These are phyloP conservation scores for Galaxea fascicularis DNA, from an alignment of 92 coral and sea anemone species.

Conservation along the genomic window DNA sequence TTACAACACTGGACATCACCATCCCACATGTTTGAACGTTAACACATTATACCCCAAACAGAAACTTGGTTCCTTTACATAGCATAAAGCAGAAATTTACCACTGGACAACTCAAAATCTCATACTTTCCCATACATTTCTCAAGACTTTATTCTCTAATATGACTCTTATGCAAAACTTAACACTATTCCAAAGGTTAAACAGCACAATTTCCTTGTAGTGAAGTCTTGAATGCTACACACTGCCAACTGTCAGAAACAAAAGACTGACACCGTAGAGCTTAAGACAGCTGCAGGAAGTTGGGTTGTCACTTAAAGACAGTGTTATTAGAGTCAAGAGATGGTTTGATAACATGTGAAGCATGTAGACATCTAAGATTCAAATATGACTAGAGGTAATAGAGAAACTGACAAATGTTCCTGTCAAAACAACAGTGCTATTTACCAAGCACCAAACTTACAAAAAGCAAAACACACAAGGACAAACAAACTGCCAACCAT, in stretches of 20 bases:
- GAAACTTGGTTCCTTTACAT: not conserved
- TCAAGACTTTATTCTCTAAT: not conserved
- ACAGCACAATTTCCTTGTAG: not conserved
- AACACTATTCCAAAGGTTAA: not conserved
- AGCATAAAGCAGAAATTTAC: too few species aligned
- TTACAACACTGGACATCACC: too few species aligned
- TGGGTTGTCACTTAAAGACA: slow-evolving; percentile 7
- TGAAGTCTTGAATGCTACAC: not conserved
- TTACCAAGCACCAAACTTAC: not conserved
- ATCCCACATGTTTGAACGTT: too few species aligned
- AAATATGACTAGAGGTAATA: not conserved
- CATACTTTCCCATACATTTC: not conserved
- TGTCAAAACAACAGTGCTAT: not conserved
- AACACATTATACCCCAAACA: too few species aligned
- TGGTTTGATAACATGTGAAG: not conserved
- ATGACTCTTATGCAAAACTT: too few species aligned
- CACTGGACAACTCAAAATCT: not conserved
- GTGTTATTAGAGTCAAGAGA: not conserved
- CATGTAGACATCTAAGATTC: not conserved
- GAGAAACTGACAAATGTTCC: not conserved
- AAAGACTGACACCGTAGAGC: not conserved
- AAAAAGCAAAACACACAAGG: not conserved
- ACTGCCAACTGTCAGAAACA: not conserved
- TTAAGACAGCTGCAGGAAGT: slow-evolving; percentile 34
- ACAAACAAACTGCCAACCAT: not conserved